Conservation (phyloP, 2,113 vertebrate genomes). For the Tragulus kanchil region DNA sequence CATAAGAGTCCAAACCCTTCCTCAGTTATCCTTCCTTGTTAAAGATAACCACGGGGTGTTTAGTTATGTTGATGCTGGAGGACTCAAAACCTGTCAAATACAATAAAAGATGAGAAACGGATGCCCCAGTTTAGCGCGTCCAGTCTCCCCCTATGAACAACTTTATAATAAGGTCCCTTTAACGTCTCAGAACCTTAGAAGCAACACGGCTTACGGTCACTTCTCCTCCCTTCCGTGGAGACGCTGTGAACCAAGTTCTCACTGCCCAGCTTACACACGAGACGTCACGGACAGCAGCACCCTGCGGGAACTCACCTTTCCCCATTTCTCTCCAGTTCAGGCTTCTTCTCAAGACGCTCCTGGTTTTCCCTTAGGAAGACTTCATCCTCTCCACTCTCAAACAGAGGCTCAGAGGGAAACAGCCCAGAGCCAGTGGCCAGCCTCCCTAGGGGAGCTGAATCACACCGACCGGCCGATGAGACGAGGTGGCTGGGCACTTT, state of each 20-base stretch:
- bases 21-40: neutral
- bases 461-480: neutral
- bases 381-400: constrained; percentile 80
- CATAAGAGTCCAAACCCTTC: neutral
- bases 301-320: constrained; percentile 79
- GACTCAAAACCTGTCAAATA: neutral
- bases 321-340: constrained; percentile 17
- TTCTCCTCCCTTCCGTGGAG: neutral
- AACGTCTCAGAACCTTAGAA: neutral
- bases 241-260: accelerated
- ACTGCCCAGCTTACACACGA: accelerated
- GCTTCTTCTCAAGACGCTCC: constrained; percentile 36
- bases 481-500: constrained; percentile 28
- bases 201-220: neutral
- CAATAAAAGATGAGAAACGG: neutral
- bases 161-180: neutral
- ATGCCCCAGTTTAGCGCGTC: neutral
- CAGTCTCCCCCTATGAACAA: neutral
- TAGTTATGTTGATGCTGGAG: neutral
- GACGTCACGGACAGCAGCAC: no score
- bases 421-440: constrained; percentile 39
- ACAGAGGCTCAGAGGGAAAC: neutral
- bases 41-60: neutral
- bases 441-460: constrained; percentile 39
- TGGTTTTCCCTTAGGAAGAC: constrained; percentile 84